A percentile compares a stretch with the other conserved stretches of the same genome.
These are phyloP conservation scores for Teleogryllus oceanicus DNA, from an alignment of 2,888 invertebrate genomes.

Conservation along the genomic window DNA sequence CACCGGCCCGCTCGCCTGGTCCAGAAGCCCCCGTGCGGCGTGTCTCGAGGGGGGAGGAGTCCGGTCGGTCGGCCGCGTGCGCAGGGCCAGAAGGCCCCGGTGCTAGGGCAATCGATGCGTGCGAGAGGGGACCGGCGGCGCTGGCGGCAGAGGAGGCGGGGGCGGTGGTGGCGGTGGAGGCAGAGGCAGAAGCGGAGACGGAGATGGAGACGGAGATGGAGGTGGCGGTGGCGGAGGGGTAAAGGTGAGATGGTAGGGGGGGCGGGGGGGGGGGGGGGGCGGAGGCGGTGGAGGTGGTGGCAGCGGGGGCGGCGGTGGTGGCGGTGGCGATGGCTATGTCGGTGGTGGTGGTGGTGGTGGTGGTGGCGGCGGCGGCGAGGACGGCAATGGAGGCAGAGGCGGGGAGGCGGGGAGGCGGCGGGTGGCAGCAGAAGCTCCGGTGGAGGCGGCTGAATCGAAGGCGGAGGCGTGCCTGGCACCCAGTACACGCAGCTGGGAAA, in stretches of 20 bases:
- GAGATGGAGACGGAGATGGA: neutral
- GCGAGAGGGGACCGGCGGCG: neutral
- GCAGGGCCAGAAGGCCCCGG: too few relatives aligned
- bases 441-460: too few relatives aligned
- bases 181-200: neutral
- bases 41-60: neutral
- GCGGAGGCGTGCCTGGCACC: neutral
- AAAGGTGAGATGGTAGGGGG: neutral
- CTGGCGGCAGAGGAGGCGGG: neutral
- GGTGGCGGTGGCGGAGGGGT: neutral
- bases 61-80: neutral
- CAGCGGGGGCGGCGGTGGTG: too few relatives aligned
- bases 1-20: too few relatives aligned
- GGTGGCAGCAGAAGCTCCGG: too few relatives aligned
- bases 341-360: neutral
- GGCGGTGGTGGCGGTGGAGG: neutral
- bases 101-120: slow-evolving; percentile 19
- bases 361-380: neutral
- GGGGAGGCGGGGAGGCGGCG: neutral
- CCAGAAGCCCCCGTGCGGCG: too few relatives aligned
- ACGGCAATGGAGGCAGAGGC: neutral
- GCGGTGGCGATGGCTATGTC: too few relatives aligned
- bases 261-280: too few relatives aligned
- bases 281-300: too few relatives aligned
- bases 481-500: neutral